Base-by-base conservation (phyloP, 1,140 invertebrate genomes). In the Drosophila saltans region DNA sequence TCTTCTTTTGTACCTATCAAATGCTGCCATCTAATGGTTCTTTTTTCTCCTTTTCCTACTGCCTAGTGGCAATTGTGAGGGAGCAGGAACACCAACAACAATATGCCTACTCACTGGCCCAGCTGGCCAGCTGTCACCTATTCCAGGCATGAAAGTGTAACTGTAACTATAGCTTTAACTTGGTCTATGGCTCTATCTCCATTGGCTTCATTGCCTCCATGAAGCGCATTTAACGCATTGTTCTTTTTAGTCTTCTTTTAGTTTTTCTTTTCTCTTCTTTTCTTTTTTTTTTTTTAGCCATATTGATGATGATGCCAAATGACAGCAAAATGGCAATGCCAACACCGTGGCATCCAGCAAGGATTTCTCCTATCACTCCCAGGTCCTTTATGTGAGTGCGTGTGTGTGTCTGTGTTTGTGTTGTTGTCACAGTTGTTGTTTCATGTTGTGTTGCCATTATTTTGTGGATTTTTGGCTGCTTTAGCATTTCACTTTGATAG, bases 401-500 rank as follows among this genome's bases (percentile, higher is more conserved):
- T 26, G 45, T 52, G 8, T 48, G 45, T 48, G 8, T 52, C 21
- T 52, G 41, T 16, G 41, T 72, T 58, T 76, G 73, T 55, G 66
- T 76, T 86, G 75, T 86, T 81, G 84, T 89, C 84, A 82, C 84
- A 89, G 80, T 89, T 89, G 80, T 89, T 89, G 84, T 89, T 86
- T 78, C 85, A 84, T 89, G 84, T 89, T 89, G 79, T 84, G 80
- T 89, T 80, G 80, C 84, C 84, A 89, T 89, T 89, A 89, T 89
- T 89, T 89, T 78, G 84, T 89, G 84, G 84, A 89, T 89, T 89
- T 89, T 84, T 86, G 83, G 84, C 80, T 89, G 84, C 84, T 89
- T 89, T 89, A 89, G 84, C 84, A 89, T 89, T 89, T 89, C 84
- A 89, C 84, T 89, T 89, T 89, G 84, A 89, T 89, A 89, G 83